Evolutionary conservation across 2,113 vertebrate species (phyloP).

Genomic region (Forbesichthys papilliferus): DNA sequence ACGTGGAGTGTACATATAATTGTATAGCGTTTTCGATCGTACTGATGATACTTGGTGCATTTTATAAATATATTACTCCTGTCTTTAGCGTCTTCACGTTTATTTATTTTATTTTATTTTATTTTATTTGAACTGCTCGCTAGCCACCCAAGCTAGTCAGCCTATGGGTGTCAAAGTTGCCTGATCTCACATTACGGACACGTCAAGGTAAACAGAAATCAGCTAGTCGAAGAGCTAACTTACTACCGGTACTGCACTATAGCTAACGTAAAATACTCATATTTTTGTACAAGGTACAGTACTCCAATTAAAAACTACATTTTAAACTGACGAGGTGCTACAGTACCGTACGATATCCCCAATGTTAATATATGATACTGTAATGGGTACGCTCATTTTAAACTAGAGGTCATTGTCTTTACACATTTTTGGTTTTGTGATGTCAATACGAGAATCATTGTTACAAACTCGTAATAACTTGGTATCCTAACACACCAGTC

Average conservation of each 20-base stretch:
- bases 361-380: slow-evolving; percentile 13
- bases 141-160: slow-evolving; percentile 44
- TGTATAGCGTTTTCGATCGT: background rate
- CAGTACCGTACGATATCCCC: background rate
- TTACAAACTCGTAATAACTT: slow-evolving; percentile 12
- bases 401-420: slow-evolving; percentile 6
- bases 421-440: background rate
- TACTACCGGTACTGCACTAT: background rate
- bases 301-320: background rate
- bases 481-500: too few species aligned
- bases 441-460: background rate
- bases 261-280: background rate
- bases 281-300: background rate
- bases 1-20: slow-evolving; percentile 10
- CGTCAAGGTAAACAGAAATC: slow-evolving; percentile 72
- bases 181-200: slow-evolving; percentile 70
- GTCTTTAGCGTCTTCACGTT: slow-evolving; percentile 6
- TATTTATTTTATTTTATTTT: background rate
- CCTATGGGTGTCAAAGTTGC: slow-evolving; percentile 66
- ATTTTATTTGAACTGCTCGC: slow-evolving; percentile 21
- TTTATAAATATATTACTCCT: background rate
- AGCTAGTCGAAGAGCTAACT: slow-evolving; percentile 18
- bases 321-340: slow-evolving; percentile 14
- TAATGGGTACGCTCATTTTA: background rate
- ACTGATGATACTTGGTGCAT: background rate